phyloP scores from a whole-genome alignment of 2,113 vertebrate species.

The Heterotilapia buettikoferi region DNA sequence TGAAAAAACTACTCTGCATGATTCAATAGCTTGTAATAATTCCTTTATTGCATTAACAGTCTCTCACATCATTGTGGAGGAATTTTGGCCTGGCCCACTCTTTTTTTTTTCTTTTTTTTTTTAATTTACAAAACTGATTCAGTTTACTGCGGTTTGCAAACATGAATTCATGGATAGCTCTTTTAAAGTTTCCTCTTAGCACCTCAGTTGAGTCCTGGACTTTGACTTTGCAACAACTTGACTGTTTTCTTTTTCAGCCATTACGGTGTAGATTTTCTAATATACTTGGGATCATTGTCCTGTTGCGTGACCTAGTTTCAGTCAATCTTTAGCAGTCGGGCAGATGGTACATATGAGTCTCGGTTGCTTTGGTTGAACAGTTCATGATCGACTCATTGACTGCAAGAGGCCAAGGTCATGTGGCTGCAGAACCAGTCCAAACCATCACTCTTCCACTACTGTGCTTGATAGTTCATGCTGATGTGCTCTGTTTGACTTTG shows the following conservation, averaged over 20 bases:
- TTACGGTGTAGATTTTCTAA: background rate
- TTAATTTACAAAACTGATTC: background rate
- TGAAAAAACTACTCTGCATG: background rate
- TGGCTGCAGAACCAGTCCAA: background rate
- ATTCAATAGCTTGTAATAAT: background rate
- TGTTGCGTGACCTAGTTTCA: background rate
- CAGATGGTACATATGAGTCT: background rate
- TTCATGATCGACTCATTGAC: background rate
- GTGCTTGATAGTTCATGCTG: background rate
- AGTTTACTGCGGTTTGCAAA: background rate
- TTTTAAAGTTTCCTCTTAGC: background rate
- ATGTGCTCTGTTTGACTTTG: background rate
- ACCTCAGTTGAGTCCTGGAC: background rate
- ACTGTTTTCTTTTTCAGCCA: background rate
- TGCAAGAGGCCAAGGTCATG: background rate
- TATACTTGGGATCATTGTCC: background rate
- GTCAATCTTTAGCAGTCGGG: background rate
- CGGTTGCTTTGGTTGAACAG: background rate
- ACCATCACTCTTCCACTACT: background rate
- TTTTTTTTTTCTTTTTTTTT: rapidly evolving
- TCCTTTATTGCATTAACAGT: background rate
- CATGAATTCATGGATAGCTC: background rate
- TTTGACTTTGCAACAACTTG: background rate
- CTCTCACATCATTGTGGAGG: background rate
- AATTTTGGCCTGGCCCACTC: background rate